Percentiles rank a stretch among this genome's conserved stretches.
These are phyloP conservation scores for Corydoras maculifer DNA, from an alignment of 2,113 vertebrate genomes.

Conservation along the genomic window DNA sequence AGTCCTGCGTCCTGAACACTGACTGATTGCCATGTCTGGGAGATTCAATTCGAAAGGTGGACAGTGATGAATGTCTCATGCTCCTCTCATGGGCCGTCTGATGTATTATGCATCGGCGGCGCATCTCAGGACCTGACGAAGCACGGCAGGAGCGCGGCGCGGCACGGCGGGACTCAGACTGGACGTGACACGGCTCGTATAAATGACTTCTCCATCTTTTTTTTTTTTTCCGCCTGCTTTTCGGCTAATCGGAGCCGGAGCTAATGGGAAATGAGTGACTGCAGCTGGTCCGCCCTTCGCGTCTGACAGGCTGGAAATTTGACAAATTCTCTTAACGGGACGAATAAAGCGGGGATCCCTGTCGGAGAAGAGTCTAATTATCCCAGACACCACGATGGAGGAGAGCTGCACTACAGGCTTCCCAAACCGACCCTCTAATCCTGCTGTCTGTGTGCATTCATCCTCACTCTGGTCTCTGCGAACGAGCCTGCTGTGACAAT, in stretches of 20 bases:
- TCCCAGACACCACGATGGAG: slow-evolving; percentile 42
- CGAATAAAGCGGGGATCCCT: slow-evolving; percentile 52
- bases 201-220: slow-evolving; percentile 60
- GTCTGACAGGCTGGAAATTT: slow-evolving; percentile 61
- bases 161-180: slow-evolving; percentile 38
- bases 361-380: slow-evolving; percentile 63
- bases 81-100: slow-evolving; percentile 62
- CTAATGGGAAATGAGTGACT: slow-evolving; percentile 69
- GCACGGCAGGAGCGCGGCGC: slow-evolving; percentile 33
- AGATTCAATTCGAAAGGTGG: slow-evolving; percentile 72
- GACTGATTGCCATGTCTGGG: slow-evolving; percentile 67
- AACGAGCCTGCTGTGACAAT: slow-evolving; percentile 20
- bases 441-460: slow-evolving; percentile 53
- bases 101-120: slow-evolving; percentile 71
- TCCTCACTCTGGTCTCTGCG: slow-evolving; percentile 15
- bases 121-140: slow-evolving; percentile 64
- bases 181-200: slow-evolving; percentile 65
- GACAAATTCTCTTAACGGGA: slow-evolving; percentile 64
- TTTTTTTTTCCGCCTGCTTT: too few relatives aligned
- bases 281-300: slow-evolving; percentile 53
- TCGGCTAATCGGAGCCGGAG: slow-evolving; percentile 53
- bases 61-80: slow-evolving; percentile 74
- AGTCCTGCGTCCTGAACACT: slow-evolving; percentile 63
- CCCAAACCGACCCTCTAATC: slow-evolving; percentile 54
- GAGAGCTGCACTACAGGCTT: slow-evolving; percentile 45